A percentile compares a stretch with the other conserved stretches of the same genome.
Evolutionary conservation across 2,797 vertebrate genomes (phyloP).

Genomic region (Ctenochaetus hawaiiensis): DNA sequence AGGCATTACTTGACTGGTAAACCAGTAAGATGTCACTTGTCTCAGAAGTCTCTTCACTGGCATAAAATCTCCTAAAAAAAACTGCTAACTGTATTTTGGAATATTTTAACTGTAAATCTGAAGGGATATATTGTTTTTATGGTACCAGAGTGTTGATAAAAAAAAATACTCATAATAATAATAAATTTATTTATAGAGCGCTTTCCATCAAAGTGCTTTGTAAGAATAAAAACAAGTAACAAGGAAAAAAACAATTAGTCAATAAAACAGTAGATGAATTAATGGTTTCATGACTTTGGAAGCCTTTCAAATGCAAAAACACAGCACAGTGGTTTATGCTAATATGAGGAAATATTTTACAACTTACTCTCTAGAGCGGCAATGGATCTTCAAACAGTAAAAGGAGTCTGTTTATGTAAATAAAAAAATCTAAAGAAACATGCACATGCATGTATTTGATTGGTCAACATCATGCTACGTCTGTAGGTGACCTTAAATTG

Average conservation of each 20-base stretch:
- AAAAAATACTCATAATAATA: too few relatives aligned
- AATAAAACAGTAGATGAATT: neutral
- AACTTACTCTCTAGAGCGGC: neutral
- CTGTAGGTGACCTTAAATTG: neutral
- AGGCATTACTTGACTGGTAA: constrained; percentile 3
- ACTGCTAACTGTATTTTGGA: constrained; percentile 11
- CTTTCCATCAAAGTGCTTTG: too few relatives aligned
- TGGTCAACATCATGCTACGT: neutral
- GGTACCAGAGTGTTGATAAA: too few relatives aligned
- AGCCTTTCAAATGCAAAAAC: constrained; percentile 8
- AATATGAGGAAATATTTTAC: constrained; percentile 1
- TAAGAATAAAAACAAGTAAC: too few relatives aligned
- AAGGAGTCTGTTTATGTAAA: neutral
- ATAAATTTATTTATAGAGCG: too few relatives aligned
- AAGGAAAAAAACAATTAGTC: too few relatives aligned
- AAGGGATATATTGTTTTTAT: neutral
- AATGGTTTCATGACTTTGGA: constrained; percentile 6
- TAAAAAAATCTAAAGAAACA: neutral
- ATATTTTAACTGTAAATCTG: constrained; percentile 38
- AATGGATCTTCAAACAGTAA: neutral
- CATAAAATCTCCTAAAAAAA: constrained; percentile 20
- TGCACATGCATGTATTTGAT: neutral
- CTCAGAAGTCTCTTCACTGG: constrained; percentile 29
- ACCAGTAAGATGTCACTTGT: constrained; percentile 37
- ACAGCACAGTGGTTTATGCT: constrained; percentile 4